Percentiles rank a stretch among this genome's conserved stretches.
phyloP scores from a whole-genome alignment of 1,140 invertebrate genomes.

The Eumeta japonica region DNA sequence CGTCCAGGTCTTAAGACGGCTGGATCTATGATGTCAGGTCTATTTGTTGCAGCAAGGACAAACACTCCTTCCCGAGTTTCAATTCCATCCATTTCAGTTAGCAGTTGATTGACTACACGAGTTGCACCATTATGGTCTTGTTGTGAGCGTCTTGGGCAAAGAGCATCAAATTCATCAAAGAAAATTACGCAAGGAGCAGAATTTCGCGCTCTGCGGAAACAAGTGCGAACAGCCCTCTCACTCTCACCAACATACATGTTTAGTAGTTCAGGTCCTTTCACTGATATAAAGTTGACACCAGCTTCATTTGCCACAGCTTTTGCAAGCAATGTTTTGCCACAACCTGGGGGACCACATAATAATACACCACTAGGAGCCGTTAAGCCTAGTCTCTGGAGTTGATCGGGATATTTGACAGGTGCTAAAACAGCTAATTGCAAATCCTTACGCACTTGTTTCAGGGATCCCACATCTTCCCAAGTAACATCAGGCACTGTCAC shows the following conservation, averaged over 20 bases:
- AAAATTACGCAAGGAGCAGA: constrained; percentile 98
- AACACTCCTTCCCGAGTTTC: constrained; percentile 88
- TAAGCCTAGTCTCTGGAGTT: constrained; percentile 76
- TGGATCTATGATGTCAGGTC: constrained; percentile 95
- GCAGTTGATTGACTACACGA: constrained; percentile 92
- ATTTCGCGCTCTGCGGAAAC: constrained; percentile 91
- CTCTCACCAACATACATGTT: constrained; percentile 99
- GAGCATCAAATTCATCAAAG: constrained; percentile 97
- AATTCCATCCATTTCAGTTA: constrained; percentile 99
- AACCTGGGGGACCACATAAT: constrained; percentile 91
- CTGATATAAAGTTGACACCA: constrained; percentile 94
- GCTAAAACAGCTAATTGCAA: constrained; percentile 88
- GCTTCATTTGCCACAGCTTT: constrained; percentile 96
- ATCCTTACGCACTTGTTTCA: constrained; percentile 84
- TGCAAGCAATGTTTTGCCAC: constrained; percentile 89
- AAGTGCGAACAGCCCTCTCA: constrained; percentile 91
- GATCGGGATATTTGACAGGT: constrained; percentile 83
- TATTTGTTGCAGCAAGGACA: constrained; percentile 93
- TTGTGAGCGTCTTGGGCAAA: constrained; percentile 87
- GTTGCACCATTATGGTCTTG: constrained; percentile 69
- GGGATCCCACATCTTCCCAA: constrained; percentile 95
- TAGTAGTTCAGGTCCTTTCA: constrained; percentile 94
- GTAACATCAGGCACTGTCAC: constrained; percentile 95
- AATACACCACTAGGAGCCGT: constrained; percentile 82
- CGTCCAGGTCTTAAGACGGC: constrained; percentile 92